Percentiles rank a stretch among this genome's conserved stretches.
Conservation (phyloP, 2,797 vertebrate genomes). For the Taeniopygia guttata region DNA sequence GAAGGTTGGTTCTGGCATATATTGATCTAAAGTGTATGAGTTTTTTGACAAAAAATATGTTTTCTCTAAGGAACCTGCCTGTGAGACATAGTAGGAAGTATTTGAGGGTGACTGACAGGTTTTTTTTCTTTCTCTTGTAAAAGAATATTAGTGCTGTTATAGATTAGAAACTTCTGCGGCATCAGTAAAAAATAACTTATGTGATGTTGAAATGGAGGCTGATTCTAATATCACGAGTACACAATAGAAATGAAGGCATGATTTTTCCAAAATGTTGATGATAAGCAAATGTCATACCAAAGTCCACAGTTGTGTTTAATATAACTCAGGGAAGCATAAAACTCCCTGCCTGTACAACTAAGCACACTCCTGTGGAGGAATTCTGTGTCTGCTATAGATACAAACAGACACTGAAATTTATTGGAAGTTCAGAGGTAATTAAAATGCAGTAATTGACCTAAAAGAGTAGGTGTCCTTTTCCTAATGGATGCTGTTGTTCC, state of each 20-base stretch:
- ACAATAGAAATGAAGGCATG: background rate
- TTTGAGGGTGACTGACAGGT: background rate
- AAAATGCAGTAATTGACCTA: background rate
- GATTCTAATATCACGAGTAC: background rate
- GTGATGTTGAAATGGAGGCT: background rate
- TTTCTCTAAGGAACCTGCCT: background rate
- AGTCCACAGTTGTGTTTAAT: background rate
- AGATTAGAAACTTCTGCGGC: background rate
- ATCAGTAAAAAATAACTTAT: background rate
- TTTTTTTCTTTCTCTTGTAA: background rate
- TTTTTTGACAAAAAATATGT: background rate
- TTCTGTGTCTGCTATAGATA: background rate
- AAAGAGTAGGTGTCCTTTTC: background rate
- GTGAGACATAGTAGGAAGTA: background rate
- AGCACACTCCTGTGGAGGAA: background rate
- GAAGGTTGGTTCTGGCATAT: constrained; percentile 81
- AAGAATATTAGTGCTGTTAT: background rate
- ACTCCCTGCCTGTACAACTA: background rate
- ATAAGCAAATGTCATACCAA: background rate
- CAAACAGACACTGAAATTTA: background rate
- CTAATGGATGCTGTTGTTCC: background rate
- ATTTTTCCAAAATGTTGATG: background rate
- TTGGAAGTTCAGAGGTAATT: background rate
- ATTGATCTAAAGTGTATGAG: background rate
- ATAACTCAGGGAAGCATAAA: background rate